Percentiles rank a stretch among this genome's conserved stretches.
These are phyloP conservation scores for Ormia ochracea DNA, from an alignment of 2,888 invertebrate genomes.

Conservation along the genomic window DNA sequence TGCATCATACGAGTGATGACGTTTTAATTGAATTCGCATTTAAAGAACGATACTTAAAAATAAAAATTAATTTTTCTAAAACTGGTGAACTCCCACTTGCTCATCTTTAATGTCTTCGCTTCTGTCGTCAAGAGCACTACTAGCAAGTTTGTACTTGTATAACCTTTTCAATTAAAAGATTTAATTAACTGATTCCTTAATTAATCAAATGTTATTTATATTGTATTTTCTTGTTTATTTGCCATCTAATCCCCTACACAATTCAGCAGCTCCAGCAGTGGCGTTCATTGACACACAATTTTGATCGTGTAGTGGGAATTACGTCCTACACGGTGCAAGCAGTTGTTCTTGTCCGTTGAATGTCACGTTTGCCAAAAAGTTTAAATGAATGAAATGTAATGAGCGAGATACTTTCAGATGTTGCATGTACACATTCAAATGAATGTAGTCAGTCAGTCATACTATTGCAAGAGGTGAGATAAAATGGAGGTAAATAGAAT, in stretches of 20 bases:
- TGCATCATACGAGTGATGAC: too few species aligned
- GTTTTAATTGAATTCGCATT: too few species aligned
- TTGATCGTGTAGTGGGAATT: background rate
- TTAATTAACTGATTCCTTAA: slow-evolving; percentile 42
- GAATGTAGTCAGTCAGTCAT: too few species aligned
- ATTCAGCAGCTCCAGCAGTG: slow-evolving; percentile 3
- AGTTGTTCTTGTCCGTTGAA: slow-evolving; percentile 39
- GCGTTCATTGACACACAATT: slow-evolving; percentile 23
- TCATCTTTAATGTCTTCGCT: background rate
- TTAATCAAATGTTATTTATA: slow-evolving; percentile 22
- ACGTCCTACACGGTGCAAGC: slow-evolving; percentile 49
- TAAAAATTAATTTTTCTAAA: background rate
- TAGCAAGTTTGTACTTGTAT: background rate
- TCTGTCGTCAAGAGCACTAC: background rate
- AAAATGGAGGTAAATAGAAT: too few species aligned
- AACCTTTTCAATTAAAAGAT: background rate
- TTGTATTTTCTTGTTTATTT: too few species aligned
- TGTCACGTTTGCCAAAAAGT: slow-evolving; percentile 48
- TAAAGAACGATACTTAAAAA: too few species aligned
- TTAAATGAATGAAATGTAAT: background rate
- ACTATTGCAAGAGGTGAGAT: too few species aligned
- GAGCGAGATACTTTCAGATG: background rate
- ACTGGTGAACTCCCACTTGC: background rate
- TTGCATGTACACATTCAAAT: too few species aligned
- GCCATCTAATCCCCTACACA: background rate